Percentiles rank a stretch among this genome's conserved stretches.
phyloP scores from a whole-genome alignment of 2,888 invertebrate species.

The Lydus trimaculatus region DNA sequence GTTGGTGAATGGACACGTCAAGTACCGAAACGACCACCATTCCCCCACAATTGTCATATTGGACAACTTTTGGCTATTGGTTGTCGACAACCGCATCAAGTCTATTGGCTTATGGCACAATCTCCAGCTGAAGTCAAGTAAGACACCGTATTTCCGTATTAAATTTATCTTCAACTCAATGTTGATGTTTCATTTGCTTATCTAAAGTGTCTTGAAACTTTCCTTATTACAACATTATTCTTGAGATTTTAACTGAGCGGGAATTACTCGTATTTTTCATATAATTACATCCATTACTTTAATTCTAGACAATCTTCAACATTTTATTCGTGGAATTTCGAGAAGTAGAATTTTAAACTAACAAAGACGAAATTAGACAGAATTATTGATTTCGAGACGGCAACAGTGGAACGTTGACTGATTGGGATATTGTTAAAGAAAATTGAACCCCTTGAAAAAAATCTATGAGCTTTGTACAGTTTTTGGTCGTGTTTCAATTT shows the following conservation, averaged over 20 bases:
- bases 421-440: not conserved
- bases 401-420: not conserved
- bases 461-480: not conserved
- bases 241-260: too few relatives aligned
- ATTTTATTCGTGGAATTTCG: too few relatives aligned
- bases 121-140: constrained; percentile 81
- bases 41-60: constrained; percentile 73
- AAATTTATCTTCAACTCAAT: too few relatives aligned
- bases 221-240: too few relatives aligned
- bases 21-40: constrained; percentile 75
- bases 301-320: not conserved
- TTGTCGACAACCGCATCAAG: constrained; percentile 70
- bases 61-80: constrained; percentile 82
- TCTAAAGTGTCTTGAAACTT: too few relatives aligned
- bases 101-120: constrained; percentile 83
- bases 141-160: too few relatives aligned
- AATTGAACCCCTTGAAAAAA: not conserved
- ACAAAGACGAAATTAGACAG: too few relatives aligned
- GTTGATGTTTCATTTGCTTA: too few relatives aligned
- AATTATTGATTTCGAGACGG: too few relatives aligned
- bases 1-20: constrained; percentile 82
- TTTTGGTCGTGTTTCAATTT: not conserved
- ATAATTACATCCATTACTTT: too few relatives aligned
- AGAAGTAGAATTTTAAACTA: too few relatives aligned
- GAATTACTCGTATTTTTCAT: too few relatives aligned